Conservation (phyloP, 2,888 invertebrate genomes). For the Octodonta nipae region DNA sequence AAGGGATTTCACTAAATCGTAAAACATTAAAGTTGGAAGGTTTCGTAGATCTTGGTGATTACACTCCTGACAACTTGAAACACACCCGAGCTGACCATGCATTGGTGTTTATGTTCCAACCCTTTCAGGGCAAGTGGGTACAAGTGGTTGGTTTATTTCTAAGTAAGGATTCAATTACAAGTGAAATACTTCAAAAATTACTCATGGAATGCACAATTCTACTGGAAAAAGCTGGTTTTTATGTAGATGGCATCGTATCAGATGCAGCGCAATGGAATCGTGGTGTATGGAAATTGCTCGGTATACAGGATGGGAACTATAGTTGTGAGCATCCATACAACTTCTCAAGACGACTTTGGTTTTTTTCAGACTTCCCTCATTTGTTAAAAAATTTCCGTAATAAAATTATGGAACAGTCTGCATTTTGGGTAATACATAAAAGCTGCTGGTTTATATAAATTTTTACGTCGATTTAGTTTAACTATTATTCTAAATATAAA, state of each 20-base stretch:
- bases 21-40: neutral
- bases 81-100: constrained; percentile 18
- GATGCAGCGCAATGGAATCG: constrained; percentile 21
- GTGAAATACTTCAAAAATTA: constrained; percentile 14
- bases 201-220: constrained; percentile 17
- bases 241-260: constrained; percentile 15
- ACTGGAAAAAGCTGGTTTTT: constrained; percentile 12
- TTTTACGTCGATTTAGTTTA: no score
- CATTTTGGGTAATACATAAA: no score
- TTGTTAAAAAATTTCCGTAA: constrained; percentile 16
- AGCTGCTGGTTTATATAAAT: no score
- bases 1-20: neutral
- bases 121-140: neutral
- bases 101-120: constrained; percentile 17
- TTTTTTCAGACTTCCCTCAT: constrained; percentile 19
- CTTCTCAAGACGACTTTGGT: constrained; percentile 13
- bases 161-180: constrained; percentile 14
- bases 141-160: constrained; percentile 17
- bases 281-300: constrained; percentile 17
- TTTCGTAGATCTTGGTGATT: neutral
- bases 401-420: neutral
- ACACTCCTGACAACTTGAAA: neutral
- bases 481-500: no score
- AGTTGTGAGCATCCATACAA: constrained; percentile 17
- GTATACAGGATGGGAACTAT: constrained; percentile 7